A percentile compares a stretch with the other conserved stretches of the same genome.
These are phyloP conservation scores for Vanacampus margaritifer DNA, from an alignment of 2,113 vertebrate species.

Conservation along the genomic window DNA sequence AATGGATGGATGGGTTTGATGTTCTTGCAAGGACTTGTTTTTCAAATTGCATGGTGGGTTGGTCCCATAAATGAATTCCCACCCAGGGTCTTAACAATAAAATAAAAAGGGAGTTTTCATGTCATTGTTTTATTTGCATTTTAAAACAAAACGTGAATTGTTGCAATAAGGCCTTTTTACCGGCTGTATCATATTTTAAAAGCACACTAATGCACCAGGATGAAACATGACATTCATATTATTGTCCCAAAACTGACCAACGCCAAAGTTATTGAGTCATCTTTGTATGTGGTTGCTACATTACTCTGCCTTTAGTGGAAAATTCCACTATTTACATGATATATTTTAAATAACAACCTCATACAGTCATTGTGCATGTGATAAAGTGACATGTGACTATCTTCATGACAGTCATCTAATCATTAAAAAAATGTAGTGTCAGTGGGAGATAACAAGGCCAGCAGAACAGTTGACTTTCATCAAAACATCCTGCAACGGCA, in stretches of 20 bases:
- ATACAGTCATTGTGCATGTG: neutral
- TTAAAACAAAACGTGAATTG: no score
- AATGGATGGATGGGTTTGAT: no score
- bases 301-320: neutral
- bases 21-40: no score
- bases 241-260: neutral
- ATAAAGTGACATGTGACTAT: conserved; percentile 17
- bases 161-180: neutral
- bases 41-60: no score
- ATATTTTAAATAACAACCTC: neutral
- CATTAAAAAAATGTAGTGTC: neutral
- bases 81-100: neutral
- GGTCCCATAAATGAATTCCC: neutral
- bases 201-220: neutral
- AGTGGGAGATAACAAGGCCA: conserved; percentile 12
- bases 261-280: neutral
- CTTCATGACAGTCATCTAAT: neutral
- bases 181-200: neutral
- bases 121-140: neutral
- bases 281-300: neutral
- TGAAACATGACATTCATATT: neutral
- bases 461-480: conserved; percentile 21
- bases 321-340: neutral
- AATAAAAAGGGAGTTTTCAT: neutral
- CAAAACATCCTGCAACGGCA: conserved; percentile 32